Evolutionary conservation across 2,797 vertebrate genomes (phyloP).

Genomic region (Mormyrops attenuatus): DNA sequence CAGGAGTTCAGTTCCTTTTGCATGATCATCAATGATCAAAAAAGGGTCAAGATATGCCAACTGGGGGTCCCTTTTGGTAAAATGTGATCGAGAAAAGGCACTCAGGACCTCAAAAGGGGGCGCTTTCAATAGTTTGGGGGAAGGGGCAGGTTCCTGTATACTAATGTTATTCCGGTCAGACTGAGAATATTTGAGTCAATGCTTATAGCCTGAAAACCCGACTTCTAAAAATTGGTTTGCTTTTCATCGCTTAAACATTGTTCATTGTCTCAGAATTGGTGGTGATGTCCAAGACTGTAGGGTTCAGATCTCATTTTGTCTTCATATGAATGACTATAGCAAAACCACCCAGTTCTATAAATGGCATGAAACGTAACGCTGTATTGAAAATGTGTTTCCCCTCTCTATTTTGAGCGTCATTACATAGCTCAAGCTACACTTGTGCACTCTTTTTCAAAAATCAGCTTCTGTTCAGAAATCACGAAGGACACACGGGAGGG

Average conservation of each 20-base stretch:
- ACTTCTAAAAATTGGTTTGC: background rate
- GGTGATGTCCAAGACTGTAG: background rate
- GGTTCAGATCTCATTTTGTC: background rate
- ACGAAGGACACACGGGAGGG: background rate
- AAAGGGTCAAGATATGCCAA: background rate
- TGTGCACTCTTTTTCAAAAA: background rate
- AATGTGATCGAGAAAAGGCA: background rate
- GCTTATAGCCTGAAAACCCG: background rate
- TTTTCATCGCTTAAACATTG: background rate
- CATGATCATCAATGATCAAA: no score
- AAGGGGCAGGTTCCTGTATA: background rate
- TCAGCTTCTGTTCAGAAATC: background rate
- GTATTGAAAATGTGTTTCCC: background rate
- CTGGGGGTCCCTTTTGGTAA: background rate
- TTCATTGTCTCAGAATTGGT: background rate
- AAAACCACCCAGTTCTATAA: background rate
- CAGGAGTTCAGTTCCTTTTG: background rate
- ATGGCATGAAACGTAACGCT: background rate
- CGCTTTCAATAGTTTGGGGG: background rate
- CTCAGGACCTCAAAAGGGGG: background rate
- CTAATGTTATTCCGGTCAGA: background rate
- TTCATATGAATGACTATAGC: background rate
- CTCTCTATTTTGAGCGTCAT: background rate
- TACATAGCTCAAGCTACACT: background rate
- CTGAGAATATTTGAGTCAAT: background rate